Evolutionary conservation across 2,797 vertebrate genomes (phyloP), one percentile per base, ranked within the genome.

Genomic region (Myotis pilosus): DNA sequence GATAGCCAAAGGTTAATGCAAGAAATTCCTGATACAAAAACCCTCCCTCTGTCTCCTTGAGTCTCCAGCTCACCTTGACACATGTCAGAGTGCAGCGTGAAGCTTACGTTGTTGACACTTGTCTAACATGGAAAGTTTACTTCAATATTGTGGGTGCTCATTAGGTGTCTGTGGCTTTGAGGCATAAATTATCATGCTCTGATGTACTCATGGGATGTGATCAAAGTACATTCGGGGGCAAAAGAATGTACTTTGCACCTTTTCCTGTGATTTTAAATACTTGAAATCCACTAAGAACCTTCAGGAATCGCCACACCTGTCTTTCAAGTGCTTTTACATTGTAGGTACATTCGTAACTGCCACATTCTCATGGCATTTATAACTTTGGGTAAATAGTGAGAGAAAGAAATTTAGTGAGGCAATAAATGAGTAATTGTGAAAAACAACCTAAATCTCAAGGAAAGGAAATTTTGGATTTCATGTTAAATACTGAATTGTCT

Each of bases 331-430:
- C 49, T 38, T 83, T 91, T 91, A 82, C 41, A 60, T 44, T 91
- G 23, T 51, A 16, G 33, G 19, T 41, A 68, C 78, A 84, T 92
- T 90, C 6, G 3, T 90, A 94, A 95, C 82, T 78, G 91, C 86
- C 93, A 92, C 74, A 78, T 95, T 94, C 75, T 90, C 51, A 4
- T 60, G 69, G 57, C 33, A 79, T 92, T 88, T 94, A 95, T 66
- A 86, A 92, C 60, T 93, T 92, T 38, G 19, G 33, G 81, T 92
- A 96, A 94, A 92, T 36, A 94, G 66, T 53, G 33, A 93, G 17
- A 92, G 51, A 91, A 81, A 94, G n/a, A 41, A 95, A 94, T 82
- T 87, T 69, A 76, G 25, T 36, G n/a, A 92, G 22, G 74, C n/a
- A 88, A 30, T 44, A 23, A 88, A 86, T 81, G 36, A 91, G 8